Conservation (phyloP, 2,113 vertebrate species). For the Dolichallabes microphthalmus region DNA sequence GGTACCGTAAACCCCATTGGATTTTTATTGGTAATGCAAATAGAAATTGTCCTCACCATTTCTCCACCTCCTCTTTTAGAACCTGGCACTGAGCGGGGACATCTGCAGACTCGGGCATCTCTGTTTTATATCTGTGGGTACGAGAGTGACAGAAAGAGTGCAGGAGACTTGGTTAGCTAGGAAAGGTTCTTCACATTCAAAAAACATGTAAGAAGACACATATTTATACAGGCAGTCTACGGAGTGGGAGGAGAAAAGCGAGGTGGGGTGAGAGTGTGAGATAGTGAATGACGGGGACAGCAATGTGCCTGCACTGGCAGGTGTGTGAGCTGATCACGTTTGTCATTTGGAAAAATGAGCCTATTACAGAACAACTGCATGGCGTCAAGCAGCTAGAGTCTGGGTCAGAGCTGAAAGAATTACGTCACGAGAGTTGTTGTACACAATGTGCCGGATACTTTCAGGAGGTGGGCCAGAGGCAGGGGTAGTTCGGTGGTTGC, state of each 20-base stretch:
- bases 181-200: background rate
- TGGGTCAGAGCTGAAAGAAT: background rate
- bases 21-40: slow-evolving; percentile 1
- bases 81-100: slow-evolving; percentile 46
- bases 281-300: background rate
- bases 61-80: slow-evolving; percentile 48
- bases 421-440: background rate
- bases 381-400: slow-evolving; percentile 17
- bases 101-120: slow-evolving; percentile 43
- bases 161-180: background rate
- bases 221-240: slow-evolving; percentile 41
- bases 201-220: background rate
- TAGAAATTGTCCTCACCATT: slow-evolving; percentile 46
- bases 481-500: no score
- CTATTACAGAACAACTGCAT: background rate
- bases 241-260: slow-evolving; percentile 18
- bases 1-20: background rate
- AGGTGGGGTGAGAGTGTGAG: background rate
- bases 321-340: background rate
- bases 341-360: background rate
- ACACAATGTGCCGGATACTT: background rate
- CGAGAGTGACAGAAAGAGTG: background rate
- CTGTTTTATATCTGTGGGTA: background rate
- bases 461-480: background rate
- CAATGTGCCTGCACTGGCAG: background rate